Evolutionary conservation across 2,888 invertebrate species (phyloP), one percentile per base, ranked within the genome.

Genomic region (Epicampocera succincta): DNA sequence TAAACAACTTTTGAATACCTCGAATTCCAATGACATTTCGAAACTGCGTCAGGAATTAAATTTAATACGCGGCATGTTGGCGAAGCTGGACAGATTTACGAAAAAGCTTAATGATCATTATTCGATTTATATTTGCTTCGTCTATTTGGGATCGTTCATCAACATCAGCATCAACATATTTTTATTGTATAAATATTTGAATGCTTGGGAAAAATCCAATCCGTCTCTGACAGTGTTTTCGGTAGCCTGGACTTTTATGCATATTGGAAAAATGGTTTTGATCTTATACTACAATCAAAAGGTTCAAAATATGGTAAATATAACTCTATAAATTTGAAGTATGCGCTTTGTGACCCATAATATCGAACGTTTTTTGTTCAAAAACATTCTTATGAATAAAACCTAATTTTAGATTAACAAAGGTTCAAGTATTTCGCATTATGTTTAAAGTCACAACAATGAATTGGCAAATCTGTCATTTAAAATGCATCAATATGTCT

Each of bases 81-180:
- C 83, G 0, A 61, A 60, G 33, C 65, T 87, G 66, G 85, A 87
- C 13, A 33, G 61, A 12, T 84, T 87, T n/a, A 84, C 84, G 0
- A 83, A 83, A 50, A 69, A 74, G 13, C 80, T 86, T 12, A 87
- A 85, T 40, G 79, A 80, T n/a, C 42, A 79, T 9, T 87, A 85
- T 71, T 74, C 83, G 0, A 73, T 65, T 15, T 85, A 84, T 0
- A 73, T 86, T 29, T 61, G 86, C 2, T 48, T 84, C 46, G 75
- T 84, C 13, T 86, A 84, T 65, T 66, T 85, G n/a, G 86, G 86
- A 12, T 85, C 87, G 0, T 85, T 83, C 42, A 73, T 85, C 25
- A 87, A 85, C 73, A 73, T 85, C 2, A 82, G 84, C 54, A 40
- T 86, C 2, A 86, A 87, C 74, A 63, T 87, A 17, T 87, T 87